These are phyloP conservation scores for Pseudomyrmex cubaensis DNA, from an alignment of 1,140 invertebrate genomes.

Conservation along the genomic window DNA sequence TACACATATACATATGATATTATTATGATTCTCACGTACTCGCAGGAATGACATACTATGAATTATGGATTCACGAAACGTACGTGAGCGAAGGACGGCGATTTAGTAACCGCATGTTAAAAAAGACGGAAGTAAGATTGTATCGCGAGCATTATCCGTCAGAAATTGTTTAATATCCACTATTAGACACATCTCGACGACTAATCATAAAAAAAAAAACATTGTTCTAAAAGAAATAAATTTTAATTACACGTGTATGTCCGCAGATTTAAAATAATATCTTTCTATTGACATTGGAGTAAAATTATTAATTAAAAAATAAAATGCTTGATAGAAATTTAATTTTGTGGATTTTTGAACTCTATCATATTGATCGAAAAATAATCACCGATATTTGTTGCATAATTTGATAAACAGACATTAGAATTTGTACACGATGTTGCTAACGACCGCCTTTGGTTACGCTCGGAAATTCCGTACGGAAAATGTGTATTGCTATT, in stretches of 20 bases:
- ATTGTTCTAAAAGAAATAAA: too few species aligned
- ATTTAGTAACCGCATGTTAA: constrained; percentile 32
- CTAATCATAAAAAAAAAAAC: background rate
- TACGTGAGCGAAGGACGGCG: constrained; percentile 22
- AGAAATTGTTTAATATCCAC: constrained; percentile 13
- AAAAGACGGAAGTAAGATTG: constrained; percentile 31
- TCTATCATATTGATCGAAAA: constrained; percentile 11
- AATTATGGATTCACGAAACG: constrained; percentile 38
- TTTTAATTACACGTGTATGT: too few species aligned
- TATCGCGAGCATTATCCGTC: background rate
- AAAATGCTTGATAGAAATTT: background rate
- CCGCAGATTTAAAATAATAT: too few species aligned
- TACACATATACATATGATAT: background rate
- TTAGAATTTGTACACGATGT: background rate
- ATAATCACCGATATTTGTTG: constrained; percentile 6
- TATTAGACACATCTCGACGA: background rate
- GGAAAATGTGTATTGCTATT: constrained; percentile 46
- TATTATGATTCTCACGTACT: constrained; percentile 20
- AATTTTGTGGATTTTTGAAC: constrained; percentile 2
- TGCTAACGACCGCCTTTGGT: background rate
- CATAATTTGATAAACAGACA: constrained; percentile 27
- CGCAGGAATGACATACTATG: background rate
- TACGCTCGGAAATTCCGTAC: background rate
- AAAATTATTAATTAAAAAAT: too few species aligned
- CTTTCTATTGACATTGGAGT: too few species aligned